Evolutionary conservation across 2,888 invertebrate species (phyloP).

Genomic region (Ypsolopha scabrella): DNA sequence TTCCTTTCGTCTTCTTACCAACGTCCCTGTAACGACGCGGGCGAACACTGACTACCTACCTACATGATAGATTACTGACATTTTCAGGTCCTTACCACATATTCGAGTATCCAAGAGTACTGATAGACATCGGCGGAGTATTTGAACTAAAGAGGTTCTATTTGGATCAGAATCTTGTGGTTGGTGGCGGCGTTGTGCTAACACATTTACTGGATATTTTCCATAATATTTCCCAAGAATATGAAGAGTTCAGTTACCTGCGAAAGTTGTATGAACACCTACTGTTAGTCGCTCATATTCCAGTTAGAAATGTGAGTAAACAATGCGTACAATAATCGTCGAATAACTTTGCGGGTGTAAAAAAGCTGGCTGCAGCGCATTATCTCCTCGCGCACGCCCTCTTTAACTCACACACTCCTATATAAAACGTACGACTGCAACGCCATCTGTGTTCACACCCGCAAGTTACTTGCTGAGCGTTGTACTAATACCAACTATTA

Average conservation of each 20-base stretch:
- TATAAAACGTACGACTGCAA: too few relatives aligned
- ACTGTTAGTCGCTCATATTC: slow-evolving; percentile 74
- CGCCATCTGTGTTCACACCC: too few relatives aligned
- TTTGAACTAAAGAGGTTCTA: slow-evolving; percentile 57
- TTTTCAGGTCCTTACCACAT: slow-evolving; percentile 24
- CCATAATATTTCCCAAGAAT: slow-evolving; percentile 20
- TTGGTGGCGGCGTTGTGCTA: slow-evolving; percentile 71
- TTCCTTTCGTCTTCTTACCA: too few relatives aligned
- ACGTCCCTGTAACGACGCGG: too few relatives aligned
- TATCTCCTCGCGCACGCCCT: too few relatives aligned
- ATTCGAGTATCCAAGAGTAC: slow-evolving; percentile 22
- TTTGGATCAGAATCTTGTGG: slow-evolving; percentile 43
- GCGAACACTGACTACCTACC: too few relatives aligned
- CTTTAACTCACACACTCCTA: too few relatives aligned
- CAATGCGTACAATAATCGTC: not conserved
- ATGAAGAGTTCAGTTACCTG: slow-evolving; percentile 67
- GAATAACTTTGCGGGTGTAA: not conserved
- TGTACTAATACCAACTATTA: too few relatives aligned
- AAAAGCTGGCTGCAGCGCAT: too few relatives aligned
- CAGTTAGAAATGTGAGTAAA: slow-evolving; percentile 75
- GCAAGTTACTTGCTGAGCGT: not conserved
- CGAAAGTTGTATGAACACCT: slow-evolving; percentile 71
- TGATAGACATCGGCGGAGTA: slow-evolving; percentile 71
- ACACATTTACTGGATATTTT: slow-evolving; percentile 60
- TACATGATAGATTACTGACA: too few relatives aligned